Evolutionary conservation across 2,888 invertebrate genomes (phyloP).

Genomic region (Linyphia triangularis): DNA sequence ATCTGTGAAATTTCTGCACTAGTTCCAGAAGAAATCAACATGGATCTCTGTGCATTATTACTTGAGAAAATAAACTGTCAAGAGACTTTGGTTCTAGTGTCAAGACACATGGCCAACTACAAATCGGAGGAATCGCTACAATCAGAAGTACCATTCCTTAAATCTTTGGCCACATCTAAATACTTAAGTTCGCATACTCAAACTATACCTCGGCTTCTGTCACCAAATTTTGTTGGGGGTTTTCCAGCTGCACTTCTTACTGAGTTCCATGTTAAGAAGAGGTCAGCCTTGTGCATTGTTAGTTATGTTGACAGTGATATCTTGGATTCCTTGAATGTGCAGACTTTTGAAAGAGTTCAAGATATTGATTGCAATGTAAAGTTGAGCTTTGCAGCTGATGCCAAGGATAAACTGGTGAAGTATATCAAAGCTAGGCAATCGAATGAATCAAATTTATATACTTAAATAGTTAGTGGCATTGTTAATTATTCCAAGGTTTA

Average conservation of each 20-base stretch:
- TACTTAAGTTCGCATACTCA: background rate
- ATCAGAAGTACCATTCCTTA: constrained; percentile 25
- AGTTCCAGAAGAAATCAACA: constrained; percentile 36
- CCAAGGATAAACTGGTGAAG: constrained; percentile 17
- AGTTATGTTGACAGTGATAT: constrained; percentile 22
- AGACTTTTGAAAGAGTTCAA: constrained; percentile 28
- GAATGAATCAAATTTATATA: constrained; percentile 44
- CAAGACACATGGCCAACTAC: constrained; percentile 26
- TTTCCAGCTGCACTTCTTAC: constrained; percentile 43
- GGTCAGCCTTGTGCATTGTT: constrained; percentile 30
- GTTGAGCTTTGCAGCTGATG: background rate
- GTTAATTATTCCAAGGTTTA: too few relatives aligned
- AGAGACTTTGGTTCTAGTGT: constrained; percentile 19
- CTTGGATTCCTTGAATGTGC: constrained; percentile 22
- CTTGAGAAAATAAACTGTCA: constrained; percentile 2
- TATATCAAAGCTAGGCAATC: background rate
- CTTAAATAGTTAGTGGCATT: background rate
- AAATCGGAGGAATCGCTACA: background rate
- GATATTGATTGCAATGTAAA: background rate
- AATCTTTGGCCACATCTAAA: constrained; percentile 21
- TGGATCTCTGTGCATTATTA: constrained; percentile 2
- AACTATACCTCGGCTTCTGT: background rate
- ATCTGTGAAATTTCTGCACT: constrained; percentile 27
- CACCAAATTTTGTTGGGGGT: constrained; percentile 48
- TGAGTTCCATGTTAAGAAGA: constrained; percentile 19